These are phyloP conservation scores for Mycteria americana DNA, from an alignment of 2,797 vertebrate genomes.

Conservation along the genomic window DNA sequence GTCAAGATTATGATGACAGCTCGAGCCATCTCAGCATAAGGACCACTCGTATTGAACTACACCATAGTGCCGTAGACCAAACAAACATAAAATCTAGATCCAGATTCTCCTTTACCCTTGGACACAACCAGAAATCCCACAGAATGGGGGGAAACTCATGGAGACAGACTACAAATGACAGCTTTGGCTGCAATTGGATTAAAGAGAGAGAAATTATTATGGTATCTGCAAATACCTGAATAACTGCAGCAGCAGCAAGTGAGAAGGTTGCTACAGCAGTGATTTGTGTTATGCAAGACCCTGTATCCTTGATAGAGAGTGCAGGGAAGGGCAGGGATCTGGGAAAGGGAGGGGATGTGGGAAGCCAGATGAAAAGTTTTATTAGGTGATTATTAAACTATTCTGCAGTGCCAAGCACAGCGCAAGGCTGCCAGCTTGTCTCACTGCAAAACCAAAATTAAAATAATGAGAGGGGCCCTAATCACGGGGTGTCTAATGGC, in stretches of 20 bases:
- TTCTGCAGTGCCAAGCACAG: constrained; percentile 23
- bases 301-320: background rate
- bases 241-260: background rate
- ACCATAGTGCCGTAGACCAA: background rate
- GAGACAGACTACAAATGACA: background rate
- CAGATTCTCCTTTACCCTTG: background rate
- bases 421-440: constrained; percentile 24
- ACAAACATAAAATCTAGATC: background rate
- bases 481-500: background rate
- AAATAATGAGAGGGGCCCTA: constrained; percentile 36
- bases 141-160: fast-evolving
- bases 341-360: background rate
- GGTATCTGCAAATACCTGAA: background rate
- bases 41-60: too few species aligned
- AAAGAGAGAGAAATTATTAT: background rate
- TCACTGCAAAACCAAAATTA: constrained; percentile 33
- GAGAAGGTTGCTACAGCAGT: background rate
- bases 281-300: background rate
- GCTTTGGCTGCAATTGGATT: background rate
- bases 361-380: constrained; percentile 61
- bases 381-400: constrained; percentile 66
- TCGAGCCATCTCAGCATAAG: background rate
- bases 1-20: background rate
- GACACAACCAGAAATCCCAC: fast-evolving
- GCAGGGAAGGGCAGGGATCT: background rate